Percentiles rank a stretch among this genome's conserved stretches.
These are phyloP conservation scores for Pocillopora meandrina DNA, from an alignment of 92 coral and sea anemone species.

Conservation along the genomic window DNA sequence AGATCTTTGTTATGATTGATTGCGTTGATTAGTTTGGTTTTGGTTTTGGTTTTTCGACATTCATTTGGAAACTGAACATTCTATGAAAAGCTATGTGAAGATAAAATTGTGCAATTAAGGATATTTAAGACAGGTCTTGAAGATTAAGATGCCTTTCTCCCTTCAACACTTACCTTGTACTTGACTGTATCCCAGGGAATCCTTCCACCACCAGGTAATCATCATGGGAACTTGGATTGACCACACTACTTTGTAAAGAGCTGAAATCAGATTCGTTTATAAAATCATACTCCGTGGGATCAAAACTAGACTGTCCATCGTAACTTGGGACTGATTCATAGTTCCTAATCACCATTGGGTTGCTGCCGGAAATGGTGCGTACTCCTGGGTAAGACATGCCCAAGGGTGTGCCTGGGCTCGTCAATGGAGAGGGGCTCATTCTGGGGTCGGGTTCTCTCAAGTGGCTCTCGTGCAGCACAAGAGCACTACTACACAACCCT, in stretches of 20 bases:
- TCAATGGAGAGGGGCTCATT: slow-evolving; percentile 38
- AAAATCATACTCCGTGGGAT: slow-evolving; percentile 77
- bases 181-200: slow-evolving; percentile 84
- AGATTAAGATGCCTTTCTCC: background rate
- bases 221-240: slow-evolving; percentile 80
- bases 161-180: slow-evolving; percentile 32
- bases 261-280: slow-evolving; percentile 86
- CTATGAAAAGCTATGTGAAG: background rate
- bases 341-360: slow-evolving; percentile 50
- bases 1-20: too few relatives aligned
- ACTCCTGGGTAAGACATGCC: slow-evolving; percentile 64
- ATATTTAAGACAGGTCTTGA: too few relatives aligned
- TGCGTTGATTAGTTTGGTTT: too few relatives aligned
- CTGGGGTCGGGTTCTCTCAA: slow-evolving; percentile 31
- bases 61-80: too few relatives aligned
- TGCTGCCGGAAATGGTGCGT: slow-evolving; percentile 53
- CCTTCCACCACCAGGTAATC: slow-evolving; percentile 92
- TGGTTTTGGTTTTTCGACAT: too few relatives aligned
- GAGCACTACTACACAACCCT: slow-evolving; percentile 36
- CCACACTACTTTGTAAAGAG: slow-evolving; percentile 77
- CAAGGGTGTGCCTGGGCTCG: slow-evolving; percentile 59
- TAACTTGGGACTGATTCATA: slow-evolving; percentile 38
- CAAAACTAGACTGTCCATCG: slow-evolving; percentile 74
- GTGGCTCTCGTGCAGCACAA: slow-evolving; percentile 55
- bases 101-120: too few relatives aligned